Percentiles rank a stretch among this genome's conserved stretches.
Conservation (phyloP, 2,113 vertebrate genomes). For the Ondatra zibethicus region DNA sequence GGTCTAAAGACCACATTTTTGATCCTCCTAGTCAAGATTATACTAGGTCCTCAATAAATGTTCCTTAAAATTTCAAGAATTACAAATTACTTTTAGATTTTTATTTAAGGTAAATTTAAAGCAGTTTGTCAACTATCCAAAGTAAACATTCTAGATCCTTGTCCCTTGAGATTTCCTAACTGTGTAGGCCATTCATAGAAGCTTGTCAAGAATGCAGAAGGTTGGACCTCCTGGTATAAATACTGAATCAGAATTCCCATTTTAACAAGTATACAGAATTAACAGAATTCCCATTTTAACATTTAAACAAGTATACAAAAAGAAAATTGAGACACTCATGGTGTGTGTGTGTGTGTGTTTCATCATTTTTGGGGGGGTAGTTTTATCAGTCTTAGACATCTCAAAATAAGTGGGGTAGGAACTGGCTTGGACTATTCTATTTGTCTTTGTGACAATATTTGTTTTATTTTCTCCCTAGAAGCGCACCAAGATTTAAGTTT, state of each 20-base stretch:
- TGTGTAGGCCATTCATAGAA: neutral
- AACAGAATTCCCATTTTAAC: slow-evolving; percentile 12
- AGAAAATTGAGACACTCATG: neutral
- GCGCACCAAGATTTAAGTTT: neutral
- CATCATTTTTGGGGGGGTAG: neutral
- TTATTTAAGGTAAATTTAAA: slow-evolving; percentile 37
- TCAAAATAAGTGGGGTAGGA: neutral
- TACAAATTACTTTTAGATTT: neutral
- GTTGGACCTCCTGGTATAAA: neutral
- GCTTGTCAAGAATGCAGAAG: neutral
- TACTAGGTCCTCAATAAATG: neutral
- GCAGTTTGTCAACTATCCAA: neutral
- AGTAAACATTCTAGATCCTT: neutral
- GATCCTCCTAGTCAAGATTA: neutral
- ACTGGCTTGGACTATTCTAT: neutral
- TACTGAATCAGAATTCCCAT: slow-evolving; percentile 2
- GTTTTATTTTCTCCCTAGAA: slow-evolving; percentile 9
- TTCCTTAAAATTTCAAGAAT: neutral
- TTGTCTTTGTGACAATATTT: neutral
- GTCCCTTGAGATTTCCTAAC: neutral
- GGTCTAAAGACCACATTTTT: neutral
- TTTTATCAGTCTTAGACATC: neutral
- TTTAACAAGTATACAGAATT: neutral
- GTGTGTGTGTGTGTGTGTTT: neutral
- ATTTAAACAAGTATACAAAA: neutral